Evolutionary conservation across 1,140 invertebrate genomes (phyloP), one percentile per base, ranked within the genome.

Genomic region (Drosophila pseudoananassae): DNA sequence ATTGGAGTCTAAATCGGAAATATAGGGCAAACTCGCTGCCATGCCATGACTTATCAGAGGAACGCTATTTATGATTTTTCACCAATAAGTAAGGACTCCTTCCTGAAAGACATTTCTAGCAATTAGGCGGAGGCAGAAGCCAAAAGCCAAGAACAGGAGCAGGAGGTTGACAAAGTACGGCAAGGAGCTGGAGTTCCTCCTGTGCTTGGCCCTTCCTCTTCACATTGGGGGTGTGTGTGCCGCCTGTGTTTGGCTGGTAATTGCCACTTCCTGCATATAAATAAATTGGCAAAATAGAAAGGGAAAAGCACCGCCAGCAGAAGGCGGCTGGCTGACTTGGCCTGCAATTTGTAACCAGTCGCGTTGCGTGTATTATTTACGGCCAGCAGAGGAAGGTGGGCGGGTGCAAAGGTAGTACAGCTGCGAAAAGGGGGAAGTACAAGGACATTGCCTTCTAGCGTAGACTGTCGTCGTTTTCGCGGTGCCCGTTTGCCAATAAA

Each of bases 341-440:
- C 55, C 61, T 76, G 83, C 83, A 87, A 87, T 87, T 87, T 87
- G 83, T 87, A 83, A 76, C 58, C 59, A 83, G 83, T 78, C 72
- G 81, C 69, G 59, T 87, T 82, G 82, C 83, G 83, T 88, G 78
- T 87, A 87, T 87, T 87, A 87, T 87, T 87, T 87, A 83, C 76
- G 82, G 85, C 75, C 68, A 56, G 49, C 31, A 50, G 12, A 45
- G 49, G 25, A 1, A 9, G n/a, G 20, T 20, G 38, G 6, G 38
- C 14, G 25, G 33, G 29, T 7, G 20, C 17, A 17, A 45, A 9
- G 55, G 64, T 31, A n/a, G n/a, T n/a, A n/a, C n/a, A n/a, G 29
- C 15, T 27, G 54, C 54, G 45, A 38, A 33, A 49, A 46, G 52
- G 47, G 36, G 12, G 3, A 47, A 46, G 64, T n/a, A 70, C 45